Conservation (phyloP, 2,113 vertebrate species). For the Elephas maximus region DNA sequence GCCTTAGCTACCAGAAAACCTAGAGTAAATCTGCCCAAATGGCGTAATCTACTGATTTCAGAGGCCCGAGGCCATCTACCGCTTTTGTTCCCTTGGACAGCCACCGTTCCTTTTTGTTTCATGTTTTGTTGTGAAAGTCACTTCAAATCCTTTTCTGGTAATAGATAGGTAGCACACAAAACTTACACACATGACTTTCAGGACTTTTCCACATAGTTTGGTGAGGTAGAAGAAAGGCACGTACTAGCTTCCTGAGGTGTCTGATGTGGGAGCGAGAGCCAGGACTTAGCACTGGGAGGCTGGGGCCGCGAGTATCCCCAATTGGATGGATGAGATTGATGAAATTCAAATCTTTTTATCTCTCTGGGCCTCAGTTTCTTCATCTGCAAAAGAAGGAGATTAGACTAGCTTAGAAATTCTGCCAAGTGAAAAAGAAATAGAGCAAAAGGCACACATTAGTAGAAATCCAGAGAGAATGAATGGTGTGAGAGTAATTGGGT, state of each 20-base stretch:
- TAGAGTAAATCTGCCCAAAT: constrained; percentile 9
- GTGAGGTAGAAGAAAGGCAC: neutral
- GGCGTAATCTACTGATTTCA: neutral
- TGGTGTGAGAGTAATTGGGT: rapidly evolving
- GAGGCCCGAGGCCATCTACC: neutral
- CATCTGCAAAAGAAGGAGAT: neutral
- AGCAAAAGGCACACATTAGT: neutral
- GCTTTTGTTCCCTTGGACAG: neutral
- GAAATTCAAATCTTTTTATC: neutral
- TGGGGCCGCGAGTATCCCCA: too few relatives aligned
- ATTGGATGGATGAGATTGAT: neutral
- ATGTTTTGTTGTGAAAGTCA: neutral
- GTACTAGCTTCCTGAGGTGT: too few relatives aligned
- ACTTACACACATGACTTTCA: neutral
- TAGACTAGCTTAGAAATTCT: neutral
- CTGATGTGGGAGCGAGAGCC: too few relatives aligned
- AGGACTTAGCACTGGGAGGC: rapidly evolving
- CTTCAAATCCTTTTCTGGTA: neutral
- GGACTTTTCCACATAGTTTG: neutral
- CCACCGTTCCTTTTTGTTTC: neutral
- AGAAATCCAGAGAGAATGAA: neutral
- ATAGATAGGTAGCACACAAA: neutral
- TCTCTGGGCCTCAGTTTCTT: neutral
- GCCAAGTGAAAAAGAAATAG: neutral
- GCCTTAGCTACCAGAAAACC: constrained; percentile 42